A percentile compares a stretch with the other conserved stretches of the same genome.
These are phyloP conservation scores for Biston betularia DNA, from an alignment of 2,888 invertebrate genomes.

Conservation along the genomic window DNA sequence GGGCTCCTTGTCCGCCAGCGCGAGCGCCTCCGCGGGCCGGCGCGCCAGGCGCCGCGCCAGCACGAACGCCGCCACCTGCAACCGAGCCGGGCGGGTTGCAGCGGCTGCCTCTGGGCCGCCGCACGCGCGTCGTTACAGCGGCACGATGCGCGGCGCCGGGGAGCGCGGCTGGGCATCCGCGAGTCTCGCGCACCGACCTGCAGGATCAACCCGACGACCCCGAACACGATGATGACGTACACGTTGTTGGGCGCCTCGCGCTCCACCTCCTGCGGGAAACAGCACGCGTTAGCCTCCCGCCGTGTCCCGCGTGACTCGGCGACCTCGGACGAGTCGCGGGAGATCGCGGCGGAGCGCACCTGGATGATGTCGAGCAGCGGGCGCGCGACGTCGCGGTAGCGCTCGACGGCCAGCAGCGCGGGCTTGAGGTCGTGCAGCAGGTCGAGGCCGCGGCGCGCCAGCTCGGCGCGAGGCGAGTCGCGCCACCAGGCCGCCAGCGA, in stretches of 20 bases:
- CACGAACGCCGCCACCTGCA: slow-evolving; percentile 72
- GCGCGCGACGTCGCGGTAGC: slow-evolving; percentile 72
- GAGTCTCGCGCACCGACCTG: slow-evolving; percentile 57
- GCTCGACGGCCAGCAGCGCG: slow-evolving; percentile 76
- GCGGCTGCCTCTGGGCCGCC: too few relatives aligned
- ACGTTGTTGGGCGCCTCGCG: slow-evolving; percentile 80
- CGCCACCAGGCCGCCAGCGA: slow-evolving; percentile 81
- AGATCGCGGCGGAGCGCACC: slow-evolving; percentile 50
- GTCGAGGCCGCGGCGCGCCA: slow-evolving; percentile 76
- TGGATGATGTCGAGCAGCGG: slow-evolving; percentile 79
- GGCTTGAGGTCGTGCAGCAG: slow-evolving; percentile 81
- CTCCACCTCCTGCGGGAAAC: slow-evolving; percentile 73
- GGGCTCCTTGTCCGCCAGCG: slow-evolving; percentile 43
- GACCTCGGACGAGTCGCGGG: neutral
- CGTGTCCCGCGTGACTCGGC: neutral
- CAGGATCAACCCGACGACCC: slow-evolving; percentile 65
- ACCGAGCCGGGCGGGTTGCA: neutral
- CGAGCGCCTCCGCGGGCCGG: slow-evolving; percentile 42
- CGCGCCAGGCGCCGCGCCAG: slow-evolving; percentile 67
- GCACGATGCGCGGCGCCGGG: too few relatives aligned
- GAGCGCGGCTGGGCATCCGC: too few relatives aligned
- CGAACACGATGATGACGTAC: slow-evolving; percentile 73
- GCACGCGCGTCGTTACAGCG: too few relatives aligned
- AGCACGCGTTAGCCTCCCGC: slow-evolving; percentile 1
- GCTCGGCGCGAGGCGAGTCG: slow-evolving; percentile 74